A percentile compares a stretch with the other conserved stretches of the same genome.
Conservation (phyloP, 2,797 vertebrate species). For the Simalia tracyae region DNA sequence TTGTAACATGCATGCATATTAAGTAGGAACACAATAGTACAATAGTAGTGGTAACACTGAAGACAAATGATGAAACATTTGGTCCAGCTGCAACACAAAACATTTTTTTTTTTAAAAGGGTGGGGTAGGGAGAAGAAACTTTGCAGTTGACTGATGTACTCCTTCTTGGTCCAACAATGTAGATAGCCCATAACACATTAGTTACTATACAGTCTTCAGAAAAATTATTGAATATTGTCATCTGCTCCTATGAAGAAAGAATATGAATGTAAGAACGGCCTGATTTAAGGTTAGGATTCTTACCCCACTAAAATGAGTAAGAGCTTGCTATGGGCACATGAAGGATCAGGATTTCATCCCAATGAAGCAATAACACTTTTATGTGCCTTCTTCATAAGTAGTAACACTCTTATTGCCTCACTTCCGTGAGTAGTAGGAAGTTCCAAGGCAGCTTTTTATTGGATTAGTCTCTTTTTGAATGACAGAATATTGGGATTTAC, state of each 20-base stretch:
- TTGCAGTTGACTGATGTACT: constrained; percentile 63
- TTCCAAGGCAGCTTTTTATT: background rate
- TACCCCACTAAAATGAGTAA: background rate
- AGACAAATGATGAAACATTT: constrained; percentile 46
- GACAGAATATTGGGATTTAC: background rate
- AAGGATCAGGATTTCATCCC: no score
- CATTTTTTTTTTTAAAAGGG: background rate
- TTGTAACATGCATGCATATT: background rate
- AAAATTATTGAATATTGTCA: background rate
- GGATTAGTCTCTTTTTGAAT: background rate
- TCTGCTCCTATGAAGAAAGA: background rate
- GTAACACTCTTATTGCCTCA: background rate
- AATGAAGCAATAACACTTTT: background rate
- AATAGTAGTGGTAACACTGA: no score
- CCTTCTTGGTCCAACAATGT: constrained; percentile 47
- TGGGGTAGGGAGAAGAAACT: constrained; percentile 37
- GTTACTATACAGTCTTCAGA: constrained; percentile 36
- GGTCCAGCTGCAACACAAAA: constrained; percentile 58
- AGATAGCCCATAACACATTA: constrained; percentile 55
- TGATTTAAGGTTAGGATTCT: background rate
- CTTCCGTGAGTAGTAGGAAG: background rate
- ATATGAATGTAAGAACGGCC: background rate
- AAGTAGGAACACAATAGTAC: background rate
- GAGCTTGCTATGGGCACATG: background rate
- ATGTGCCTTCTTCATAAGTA: background rate